Conservation (phyloP, 2,888 invertebrate species). For the Pammene fasciana region DNA sequence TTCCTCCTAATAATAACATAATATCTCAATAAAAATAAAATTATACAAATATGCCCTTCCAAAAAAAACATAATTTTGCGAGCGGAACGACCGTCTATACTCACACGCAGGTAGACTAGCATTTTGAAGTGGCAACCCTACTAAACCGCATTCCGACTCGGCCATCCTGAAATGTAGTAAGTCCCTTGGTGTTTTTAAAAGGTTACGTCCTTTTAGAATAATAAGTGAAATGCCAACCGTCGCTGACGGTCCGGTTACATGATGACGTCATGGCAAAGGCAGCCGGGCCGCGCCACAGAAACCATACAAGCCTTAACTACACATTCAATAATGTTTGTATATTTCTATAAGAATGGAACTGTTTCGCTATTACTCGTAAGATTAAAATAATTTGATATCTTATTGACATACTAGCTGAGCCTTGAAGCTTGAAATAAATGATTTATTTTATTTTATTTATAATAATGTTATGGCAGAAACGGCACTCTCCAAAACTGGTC, state of each 20-base stretch:
- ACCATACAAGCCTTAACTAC: conserved; percentile 61
- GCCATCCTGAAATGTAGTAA: conserved; percentile 5
- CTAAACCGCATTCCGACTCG: conserved; percentile 30
- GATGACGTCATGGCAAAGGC: conserved; percentile 76
- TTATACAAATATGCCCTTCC: too few relatives aligned
- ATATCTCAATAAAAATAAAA: too few relatives aligned
- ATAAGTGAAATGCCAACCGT: conserved; percentile 53
- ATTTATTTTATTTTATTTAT: too few relatives aligned
- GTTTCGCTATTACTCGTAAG: too few relatives aligned
- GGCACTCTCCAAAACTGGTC: background rate
- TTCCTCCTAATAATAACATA: too few relatives aligned
- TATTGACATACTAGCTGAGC: too few relatives aligned
- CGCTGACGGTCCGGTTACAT: conserved; percentile 62
- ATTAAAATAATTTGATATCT: too few relatives aligned
- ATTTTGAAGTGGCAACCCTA: conserved; percentile 37
- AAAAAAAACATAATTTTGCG: too few relatives aligned
- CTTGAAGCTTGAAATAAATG: too few relatives aligned
- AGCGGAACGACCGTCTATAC: conserved; percentile 10
- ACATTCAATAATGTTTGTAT: conserved; percentile 7
- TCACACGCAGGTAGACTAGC: conserved; percentile 12
- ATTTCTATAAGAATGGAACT: too few relatives aligned
- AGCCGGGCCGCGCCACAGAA: conserved; percentile 70
- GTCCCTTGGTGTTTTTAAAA: background rate
- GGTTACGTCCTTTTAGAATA: conserved; percentile 2
- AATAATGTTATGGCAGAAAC: conserved; percentile 6